phyloP scores from a whole-genome alignment of 2,797 vertebrate species.

The Echiichthys vipera region DNA sequence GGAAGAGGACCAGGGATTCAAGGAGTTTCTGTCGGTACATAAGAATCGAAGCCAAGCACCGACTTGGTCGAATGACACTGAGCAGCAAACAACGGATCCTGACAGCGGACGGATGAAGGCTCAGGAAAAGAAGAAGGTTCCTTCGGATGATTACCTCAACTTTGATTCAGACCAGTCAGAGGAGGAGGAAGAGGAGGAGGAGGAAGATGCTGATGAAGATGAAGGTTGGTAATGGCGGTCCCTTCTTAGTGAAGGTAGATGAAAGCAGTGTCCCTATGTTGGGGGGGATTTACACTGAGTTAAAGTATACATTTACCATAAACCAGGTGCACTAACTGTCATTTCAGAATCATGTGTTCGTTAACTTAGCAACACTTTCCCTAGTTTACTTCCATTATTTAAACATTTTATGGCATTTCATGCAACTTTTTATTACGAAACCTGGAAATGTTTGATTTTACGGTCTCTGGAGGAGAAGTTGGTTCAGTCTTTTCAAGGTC shows the following conservation, averaged over 20 bases:
- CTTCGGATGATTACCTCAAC: conserved; percentile 92
- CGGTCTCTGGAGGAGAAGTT: background rate
- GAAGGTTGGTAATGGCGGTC: conserved; percentile 60
- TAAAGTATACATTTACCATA: background rate
- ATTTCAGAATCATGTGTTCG: background rate
- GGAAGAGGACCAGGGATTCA: conserved; percentile 88
- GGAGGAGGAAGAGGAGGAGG: conserved; percentile 63
- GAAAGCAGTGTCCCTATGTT: background rate
- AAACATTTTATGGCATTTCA: background rate
- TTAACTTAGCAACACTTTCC: background rate
- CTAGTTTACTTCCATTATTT: background rate
- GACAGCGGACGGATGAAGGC: conserved; percentile 44
- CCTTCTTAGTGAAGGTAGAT: background rate
- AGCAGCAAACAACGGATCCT: conserved; percentile 55
- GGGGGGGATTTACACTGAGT: background rate
- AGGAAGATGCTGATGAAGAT: conserved; percentile 55
- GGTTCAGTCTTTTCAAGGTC: background rate
- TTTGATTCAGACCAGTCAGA: conserved; percentile 93
- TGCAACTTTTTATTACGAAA: background rate
- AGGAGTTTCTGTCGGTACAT: conserved; percentile 94
- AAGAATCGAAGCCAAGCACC: conserved; percentile 89
- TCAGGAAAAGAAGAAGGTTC: conserved; percentile 67
- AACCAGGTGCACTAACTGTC: background rate
- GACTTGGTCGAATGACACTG: conserved; percentile 92
- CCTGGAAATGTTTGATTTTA: background rate